phyloP scores from a whole-genome alignment of 2,888 invertebrate genomes.

The Spisula subtruncata region DNA sequence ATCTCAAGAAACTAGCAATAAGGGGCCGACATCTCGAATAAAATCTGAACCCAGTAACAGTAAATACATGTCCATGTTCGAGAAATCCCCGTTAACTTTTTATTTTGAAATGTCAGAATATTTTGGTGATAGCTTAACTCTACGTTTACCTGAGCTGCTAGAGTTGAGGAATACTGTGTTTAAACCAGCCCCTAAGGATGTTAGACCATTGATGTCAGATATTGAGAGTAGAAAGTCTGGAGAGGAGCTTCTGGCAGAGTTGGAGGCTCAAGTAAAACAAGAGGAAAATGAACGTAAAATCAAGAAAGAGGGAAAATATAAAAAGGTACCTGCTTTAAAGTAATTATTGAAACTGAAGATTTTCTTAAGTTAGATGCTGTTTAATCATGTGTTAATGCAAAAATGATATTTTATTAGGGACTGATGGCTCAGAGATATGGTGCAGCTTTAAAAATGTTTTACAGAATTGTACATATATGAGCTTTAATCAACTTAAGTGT shows the following conservation, averaged over 20 bases:
- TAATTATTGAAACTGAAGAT: too few species aligned
- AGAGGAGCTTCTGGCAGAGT: conserved; percentile 84
- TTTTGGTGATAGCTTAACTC: conserved; percentile 86
- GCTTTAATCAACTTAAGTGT: too few species aligned
- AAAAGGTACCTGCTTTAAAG: neutral
- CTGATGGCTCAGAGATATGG: too few species aligned
- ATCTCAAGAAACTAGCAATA: conserved; percentile 29
- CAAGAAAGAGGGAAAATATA: conserved; percentile 65
- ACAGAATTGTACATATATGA: too few species aligned
- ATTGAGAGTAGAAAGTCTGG: conserved; percentile 81
- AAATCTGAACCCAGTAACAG: neutral
- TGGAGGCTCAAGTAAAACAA: conserved; percentile 82
- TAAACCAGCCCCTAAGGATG: conserved; percentile 73
- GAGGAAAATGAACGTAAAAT: conserved; percentile 79
- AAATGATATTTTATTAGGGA: too few species aligned
- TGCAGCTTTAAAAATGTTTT: too few species aligned
- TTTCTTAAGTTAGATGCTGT: too few species aligned
- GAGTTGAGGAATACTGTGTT: conserved; percentile 75
- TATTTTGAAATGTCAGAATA: conserved; percentile 84
- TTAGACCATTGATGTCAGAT: conserved; percentile 79
- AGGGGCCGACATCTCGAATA: neutral
- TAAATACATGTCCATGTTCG: conserved; percentile 65
- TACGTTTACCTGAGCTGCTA: conserved; percentile 80
- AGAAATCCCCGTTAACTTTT: conserved; percentile 71
- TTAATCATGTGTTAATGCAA: too few species aligned